A percentile compares a stretch with the other conserved stretches of the same genome.
These are phyloP conservation scores for Acridotheres tristis DNA, from an alignment of 2,797 vertebrate genomes.

Conservation along the genomic window DNA sequence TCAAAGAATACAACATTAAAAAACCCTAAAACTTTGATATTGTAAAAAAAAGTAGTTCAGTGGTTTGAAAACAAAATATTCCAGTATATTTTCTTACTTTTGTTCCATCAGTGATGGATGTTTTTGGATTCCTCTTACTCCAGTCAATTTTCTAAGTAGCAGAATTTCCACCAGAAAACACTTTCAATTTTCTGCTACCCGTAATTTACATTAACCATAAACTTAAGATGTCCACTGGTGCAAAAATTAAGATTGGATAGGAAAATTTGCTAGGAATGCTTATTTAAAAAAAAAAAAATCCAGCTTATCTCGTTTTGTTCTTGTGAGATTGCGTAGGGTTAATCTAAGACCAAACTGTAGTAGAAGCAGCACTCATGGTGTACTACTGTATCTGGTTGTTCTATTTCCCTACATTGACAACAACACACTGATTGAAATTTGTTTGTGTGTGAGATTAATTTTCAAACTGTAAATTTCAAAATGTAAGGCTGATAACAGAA, in stretches of 20 bases:
- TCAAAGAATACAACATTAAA: not conserved
- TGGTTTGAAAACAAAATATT: not conserved
- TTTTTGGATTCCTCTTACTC: not conserved
- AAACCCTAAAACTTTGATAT: no score
- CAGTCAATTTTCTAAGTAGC: not conserved
- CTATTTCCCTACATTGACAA: not conserved
- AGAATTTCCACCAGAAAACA: not conserved
- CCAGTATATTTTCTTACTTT: not conserved
- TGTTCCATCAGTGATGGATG: not conserved
- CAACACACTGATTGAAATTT: not conserved
- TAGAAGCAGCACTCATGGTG: not conserved
- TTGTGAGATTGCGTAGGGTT: not conserved
- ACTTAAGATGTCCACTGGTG: not conserved
- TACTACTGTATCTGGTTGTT: fast-evolving
- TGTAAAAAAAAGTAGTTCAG: not conserved
- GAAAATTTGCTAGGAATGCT: not conserved
- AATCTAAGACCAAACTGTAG: not conserved
- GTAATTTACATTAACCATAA: not conserved
- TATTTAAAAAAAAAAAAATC: not conserved
- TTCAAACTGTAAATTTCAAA: not conserved
- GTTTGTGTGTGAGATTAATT: not conserved
- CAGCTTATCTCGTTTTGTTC: not conserved
- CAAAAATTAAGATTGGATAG: not conserved
- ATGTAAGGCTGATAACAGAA: not conserved
- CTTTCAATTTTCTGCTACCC: not conserved